These are phyloP conservation scores for Urosaurus nigricauda DNA, from an alignment of 2,797 vertebrate species.

Conservation along the genomic window DNA sequence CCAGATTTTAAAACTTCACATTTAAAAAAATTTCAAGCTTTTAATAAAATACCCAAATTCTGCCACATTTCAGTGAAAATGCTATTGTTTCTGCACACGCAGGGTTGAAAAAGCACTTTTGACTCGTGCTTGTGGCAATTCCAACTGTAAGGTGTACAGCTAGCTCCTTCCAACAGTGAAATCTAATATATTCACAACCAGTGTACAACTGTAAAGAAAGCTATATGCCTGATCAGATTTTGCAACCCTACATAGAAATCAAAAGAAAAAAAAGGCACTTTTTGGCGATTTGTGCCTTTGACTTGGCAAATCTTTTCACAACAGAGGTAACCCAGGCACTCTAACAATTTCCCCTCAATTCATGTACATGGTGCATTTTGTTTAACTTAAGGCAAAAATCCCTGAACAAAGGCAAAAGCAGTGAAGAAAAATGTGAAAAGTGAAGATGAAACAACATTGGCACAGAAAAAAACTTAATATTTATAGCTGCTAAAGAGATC, in stretches of 20 bases:
- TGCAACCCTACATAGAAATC: slow-evolving; percentile 61
- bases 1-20: slow-evolving; percentile 67
- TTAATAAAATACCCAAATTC: slow-evolving; percentile 58
- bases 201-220: slow-evolving; percentile 60
- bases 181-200: slow-evolving; percentile 59
- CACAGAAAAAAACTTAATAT: slow-evolving; percentile 65
- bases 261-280: slow-evolving; percentile 79
- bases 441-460: slow-evolving; percentile 70
- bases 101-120: slow-evolving; percentile 12
- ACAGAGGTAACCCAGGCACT: slow-evolving; percentile 72
- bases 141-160: neutral
- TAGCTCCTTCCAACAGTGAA: slow-evolving; percentile 50
- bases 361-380: slow-evolving; percentile 70
- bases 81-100: neutral
- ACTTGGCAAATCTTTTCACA: slow-evolving; percentile 75
- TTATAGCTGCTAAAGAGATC: slow-evolving; percentile 64
- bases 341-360: slow-evolving; percentile 69
- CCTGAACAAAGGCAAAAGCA: slow-evolving; percentile 76
- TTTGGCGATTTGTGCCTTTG: slow-evolving; percentile 76
- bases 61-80: slow-evolving; percentile 50
- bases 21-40: slow-evolving; percentile 65
- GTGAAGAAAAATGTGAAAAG: slow-evolving; percentile 64
- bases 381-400: slow-evolving; percentile 82
- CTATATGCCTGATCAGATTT: slow-evolving; percentile 56
- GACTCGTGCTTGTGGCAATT: slow-evolving; percentile 20